Percentiles rank a stretch among this genome's conserved stretches.
Conservation (phyloP, 2,888 invertebrate species). For the Drosophila pseudotalamancana region DNA sequence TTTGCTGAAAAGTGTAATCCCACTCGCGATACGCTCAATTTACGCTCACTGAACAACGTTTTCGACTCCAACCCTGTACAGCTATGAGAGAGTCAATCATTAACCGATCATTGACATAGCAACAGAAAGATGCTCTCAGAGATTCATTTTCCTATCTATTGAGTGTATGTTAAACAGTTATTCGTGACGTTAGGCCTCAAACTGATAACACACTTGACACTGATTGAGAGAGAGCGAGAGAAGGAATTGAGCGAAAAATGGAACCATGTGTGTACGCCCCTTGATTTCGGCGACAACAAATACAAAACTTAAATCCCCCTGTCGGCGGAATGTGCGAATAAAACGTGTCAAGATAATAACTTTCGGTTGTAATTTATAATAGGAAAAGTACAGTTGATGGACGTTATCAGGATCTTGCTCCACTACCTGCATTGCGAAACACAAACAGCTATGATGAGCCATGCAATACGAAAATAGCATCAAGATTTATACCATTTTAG, state of each 20-base stretch:
- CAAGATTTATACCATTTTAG: neutral
- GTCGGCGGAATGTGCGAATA: slow-evolving; percentile 10
- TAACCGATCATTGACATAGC: slow-evolving; percentile 28
- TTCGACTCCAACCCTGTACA: slow-evolving; percentile 10
- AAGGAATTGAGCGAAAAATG: slow-evolving; percentile 24
- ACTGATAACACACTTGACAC: slow-evolving; percentile 46
- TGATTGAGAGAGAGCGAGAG: neutral
- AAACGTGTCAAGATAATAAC: slow-evolving; percentile 34
- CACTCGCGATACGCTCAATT: slow-evolving; percentile 19
- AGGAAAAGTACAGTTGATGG: slow-evolving; percentile 24
- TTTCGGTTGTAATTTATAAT: slow-evolving; percentile 6
- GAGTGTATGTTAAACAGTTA: slow-evolving; percentile 52
- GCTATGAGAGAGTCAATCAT: slow-evolving; percentile 13
- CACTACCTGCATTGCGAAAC: slow-evolving; percentile 35
- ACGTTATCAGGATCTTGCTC: slow-evolving; percentile 21
- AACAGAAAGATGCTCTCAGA: slow-evolving; percentile 27
- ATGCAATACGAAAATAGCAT: slow-evolving; percentile 17
- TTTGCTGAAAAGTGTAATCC: slow-evolving; percentile 19
- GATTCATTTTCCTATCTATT: slow-evolving; percentile 14
- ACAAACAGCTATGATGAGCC: slow-evolving; percentile 13
- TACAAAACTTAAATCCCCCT: slow-evolving; percentile 10
- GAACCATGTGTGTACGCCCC: slow-evolving; percentile 36
- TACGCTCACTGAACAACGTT: neutral
- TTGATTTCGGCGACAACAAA: slow-evolving; percentile 15
- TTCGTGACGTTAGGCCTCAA: slow-evolving; percentile 55